Percentiles rank a stretch among this genome's conserved stretches.
phyloP scores from a whole-genome alignment of 2,888 invertebrate genomes.

The Polia nebulosa region DNA sequence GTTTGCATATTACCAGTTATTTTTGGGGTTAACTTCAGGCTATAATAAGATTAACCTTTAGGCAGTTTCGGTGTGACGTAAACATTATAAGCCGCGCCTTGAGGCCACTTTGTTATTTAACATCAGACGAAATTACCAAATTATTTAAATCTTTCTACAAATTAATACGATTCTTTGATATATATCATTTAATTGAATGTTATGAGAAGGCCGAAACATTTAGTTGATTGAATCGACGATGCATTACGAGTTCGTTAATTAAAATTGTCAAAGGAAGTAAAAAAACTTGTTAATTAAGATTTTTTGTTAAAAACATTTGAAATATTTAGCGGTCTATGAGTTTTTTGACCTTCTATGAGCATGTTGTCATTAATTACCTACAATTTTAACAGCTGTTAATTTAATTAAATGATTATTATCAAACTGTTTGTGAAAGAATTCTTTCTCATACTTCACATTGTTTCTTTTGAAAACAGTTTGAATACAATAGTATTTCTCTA shows the following conservation, averaged over 20 bases:
- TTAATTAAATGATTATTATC: slow-evolving; percentile 4
- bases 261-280: slow-evolving; percentile 49
- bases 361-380: background rate
- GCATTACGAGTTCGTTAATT: slow-evolving; percentile 28
- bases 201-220: slow-evolving; percentile 39
- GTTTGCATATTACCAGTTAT: slow-evolving; percentile 10
- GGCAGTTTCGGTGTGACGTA: slow-evolving; percentile 32
- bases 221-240: slow-evolving; percentile 32
- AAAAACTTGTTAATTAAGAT: slow-evolving; percentile 10
- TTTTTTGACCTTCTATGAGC: slow-evolving; percentile 25
- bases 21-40: slow-evolving; percentile 11
- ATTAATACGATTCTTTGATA: slow-evolving; percentile 25
- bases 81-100: slow-evolving; percentile 33
- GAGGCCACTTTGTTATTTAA: slow-evolving; percentile 39
- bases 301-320: slow-evolving; percentile 11
- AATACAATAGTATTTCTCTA: slow-evolving; percentile 23
- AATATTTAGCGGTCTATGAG: slow-evolving; percentile 32
- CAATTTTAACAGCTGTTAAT: slow-evolving; percentile 13
- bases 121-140: slow-evolving; percentile 23
- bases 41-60: slow-evolving; percentile 52
- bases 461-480: slow-evolving; percentile 43
- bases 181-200: slow-evolving; percentile 21
- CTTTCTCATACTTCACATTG: slow-evolving; percentile 34
- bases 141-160: slow-evolving; percentile 39
- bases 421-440: slow-evolving; percentile 20